Base-by-base conservation (phyloP, 2,888 invertebrate genomes). In the Acrocyrtus sp. region DNA sequence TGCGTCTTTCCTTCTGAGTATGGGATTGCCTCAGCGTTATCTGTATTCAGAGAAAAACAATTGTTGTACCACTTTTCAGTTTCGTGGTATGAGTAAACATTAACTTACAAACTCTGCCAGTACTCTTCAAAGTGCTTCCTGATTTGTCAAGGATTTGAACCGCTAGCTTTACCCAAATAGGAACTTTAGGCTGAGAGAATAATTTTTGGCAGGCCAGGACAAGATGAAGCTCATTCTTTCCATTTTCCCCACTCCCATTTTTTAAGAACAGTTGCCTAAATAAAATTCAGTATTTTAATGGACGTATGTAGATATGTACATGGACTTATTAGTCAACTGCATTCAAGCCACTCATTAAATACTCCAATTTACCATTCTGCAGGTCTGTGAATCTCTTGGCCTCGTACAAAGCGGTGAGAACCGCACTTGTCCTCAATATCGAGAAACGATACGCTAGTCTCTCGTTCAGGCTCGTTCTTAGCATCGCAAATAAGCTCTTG, bases 301-400 rank as follows among this genome's bases (percentile, higher is more conserved):
- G n/a, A n/a, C n/a, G n/a, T n/a, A n/a, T n/a, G n/a, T n/a, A n/a
- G n/a, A n/a, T n/a, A n/a, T n/a, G n/a, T n/a, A n/a, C n/a, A n/a
- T n/a, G n/a, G n/a, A n/a, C n/a, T n/a, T n/a, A n/a, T n/a, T n/a
- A n/a, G n/a, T n/a, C n/a, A n/a, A n/a, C n/a, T n/a, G n/a, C n/a
- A n/a, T n/a, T n/a, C n/a, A n/a, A n/a, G n/a, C n/a, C n/a, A n/a
- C n/a, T n/a, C n/a, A n/a, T n/a, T n/a, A n/a, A n/a, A n/a, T n/a
- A n/a, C n/a, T n/a, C n/a, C n/a, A n/a, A 45, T n/a, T 45, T n/a
- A 58, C 67, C 67, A 67, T 45, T 67, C 58, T 21, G 22, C 27
- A 1, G 67, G 67, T 19, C 22, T 58, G 15, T 53, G n/a, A 10
- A 67, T 19, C 22, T 67, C 67, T 17, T 58, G 58, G 2, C 67